Base-by-base conservation (phyloP, 2,113 vertebrate genomes). In the Malurus cyaneus region DNA sequence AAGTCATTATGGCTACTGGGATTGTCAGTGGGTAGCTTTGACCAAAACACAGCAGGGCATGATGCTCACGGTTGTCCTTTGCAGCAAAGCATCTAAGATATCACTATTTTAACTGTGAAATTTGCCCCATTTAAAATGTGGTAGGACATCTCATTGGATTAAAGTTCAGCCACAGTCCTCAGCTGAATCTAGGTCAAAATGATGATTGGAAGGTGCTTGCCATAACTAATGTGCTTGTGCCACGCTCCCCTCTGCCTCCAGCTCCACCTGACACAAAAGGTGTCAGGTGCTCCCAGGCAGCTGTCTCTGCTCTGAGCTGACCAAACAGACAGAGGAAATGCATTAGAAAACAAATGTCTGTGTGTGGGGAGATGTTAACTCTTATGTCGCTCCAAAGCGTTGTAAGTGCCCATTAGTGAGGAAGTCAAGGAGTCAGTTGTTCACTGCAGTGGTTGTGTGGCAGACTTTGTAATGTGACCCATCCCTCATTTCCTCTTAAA, bases 351-450 rank as follows among this genome's bases (percentile, higher is more conserved):
- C 8, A 93, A 53, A 39, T 87, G 65, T 52, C 62, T 89, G 2
- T 39, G 13, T 71, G 73, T 76, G 72, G 46, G 41, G 41, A 94
- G 88, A 66, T 59, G 42, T 95, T 94, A 94, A 96, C 57, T 89
- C 72, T 53, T 83, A 15, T 59, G 46, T 57, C 57, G 76, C 61
- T 92, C 84, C 73, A 86, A 93, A 93, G 67, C 12, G 8, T 28
- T 69, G 12, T 82, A 90, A 96, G 70, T 85, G 88, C 28, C 83
- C 77, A 87, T 96, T 96, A 96, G 77, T n/a, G 69, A 96, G 95
- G 87, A 94, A 95, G 77, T 59, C 52, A 91, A 89, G 86, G 95
- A 92, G 67, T 88, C 89, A 20, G 32, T 66, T 91, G 53, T 86
- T 86, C n/a, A 21, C 31, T 70, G 39, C 8, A 53, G 34, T 73